Base-by-base conservation (phyloP, 2,797 vertebrate species). In the Buphagus erythrorhynchus region DNA sequence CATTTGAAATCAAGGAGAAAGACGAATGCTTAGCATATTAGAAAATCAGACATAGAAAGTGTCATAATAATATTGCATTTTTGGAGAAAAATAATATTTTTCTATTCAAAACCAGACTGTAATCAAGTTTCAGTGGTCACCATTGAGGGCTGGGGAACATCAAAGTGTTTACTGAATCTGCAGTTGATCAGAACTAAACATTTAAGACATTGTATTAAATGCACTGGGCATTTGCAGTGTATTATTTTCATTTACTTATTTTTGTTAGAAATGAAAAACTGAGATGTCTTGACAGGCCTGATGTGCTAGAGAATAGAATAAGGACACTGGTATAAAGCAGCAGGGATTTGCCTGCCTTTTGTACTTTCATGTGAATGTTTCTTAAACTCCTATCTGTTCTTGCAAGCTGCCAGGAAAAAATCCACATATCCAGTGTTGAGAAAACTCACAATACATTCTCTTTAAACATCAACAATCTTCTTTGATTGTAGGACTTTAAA, bases 371-470 rank as follows among this genome's bases (percentile, higher is more conserved):
- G 26, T 61, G 52, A 80, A 68, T 68, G 29, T 45, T 95, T 75
- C 80, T 96, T 97, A 93, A 96, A 97, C 81, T 97, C 81, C 65
- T 94, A 58, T 88, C 68, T 95, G 4, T 65, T 97, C 95, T 96
- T 95, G 24, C 68, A 94, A 96, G 61, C 90, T 97, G 89, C 52
- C 90, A 94, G 43, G 36, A 95, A 94, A 88, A 77, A 87, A 40
- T 87, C 38, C 72, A 42, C 65, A 51, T 76, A 82, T 55, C 52
- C 31, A 63, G 51, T 48, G 33, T 28, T 73, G 78, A 88, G 61
- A 90, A 97, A 97, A 96, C 73, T 94, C 86, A 96, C 55, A 74
- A 35, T 72, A 45, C 66, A 89, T 91, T 95, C 77, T 86, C 65
- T 89, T 96, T 95, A 97, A 97, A 85, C 92, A 94, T 88, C 79